These are phyloP conservation scores for Sylvia borin DNA, from an alignment of 2,797 vertebrate species.

Conservation along the genomic window DNA sequence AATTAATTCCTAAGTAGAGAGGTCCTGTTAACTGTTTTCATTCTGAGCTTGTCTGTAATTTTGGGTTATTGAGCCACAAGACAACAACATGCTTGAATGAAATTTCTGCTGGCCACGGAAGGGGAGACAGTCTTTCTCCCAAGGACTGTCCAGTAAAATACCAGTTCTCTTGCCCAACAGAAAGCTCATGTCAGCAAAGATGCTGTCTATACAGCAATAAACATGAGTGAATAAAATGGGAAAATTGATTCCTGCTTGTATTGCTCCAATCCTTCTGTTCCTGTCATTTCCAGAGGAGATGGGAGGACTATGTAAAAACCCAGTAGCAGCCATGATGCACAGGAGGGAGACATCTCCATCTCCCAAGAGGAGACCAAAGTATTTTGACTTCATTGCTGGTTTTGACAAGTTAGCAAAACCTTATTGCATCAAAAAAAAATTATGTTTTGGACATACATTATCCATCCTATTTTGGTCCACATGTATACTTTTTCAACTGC, in stretches of 20 bases:
- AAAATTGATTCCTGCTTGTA: neutral
- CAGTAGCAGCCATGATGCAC: neutral
- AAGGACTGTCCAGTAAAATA: neutral
- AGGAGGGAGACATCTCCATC: neutral
- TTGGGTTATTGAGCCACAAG: neutral
- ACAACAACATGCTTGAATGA: neutral
- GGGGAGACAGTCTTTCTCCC: neutral
- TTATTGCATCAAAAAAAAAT: neutral
- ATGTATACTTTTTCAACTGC: neutral
- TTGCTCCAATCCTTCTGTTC: neutral
- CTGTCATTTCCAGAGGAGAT: neutral
- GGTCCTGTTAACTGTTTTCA: constrained; percentile 45
- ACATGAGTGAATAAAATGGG: neutral
- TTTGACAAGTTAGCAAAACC: neutral
- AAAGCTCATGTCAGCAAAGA: neutral
- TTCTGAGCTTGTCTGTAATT: neutral
- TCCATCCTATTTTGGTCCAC: neutral
- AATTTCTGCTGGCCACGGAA: neutral
- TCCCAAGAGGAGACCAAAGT: neutral
- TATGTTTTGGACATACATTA: neutral
- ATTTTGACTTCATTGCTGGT: neutral
- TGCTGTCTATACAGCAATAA: neutral
- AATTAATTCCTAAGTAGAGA: constrained; percentile 51
- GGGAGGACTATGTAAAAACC: neutral
- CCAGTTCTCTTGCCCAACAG: neutral